Base-by-base conservation (phyloP, 2,888 invertebrate genomes). In the Parnassius glacialis region DNA sequence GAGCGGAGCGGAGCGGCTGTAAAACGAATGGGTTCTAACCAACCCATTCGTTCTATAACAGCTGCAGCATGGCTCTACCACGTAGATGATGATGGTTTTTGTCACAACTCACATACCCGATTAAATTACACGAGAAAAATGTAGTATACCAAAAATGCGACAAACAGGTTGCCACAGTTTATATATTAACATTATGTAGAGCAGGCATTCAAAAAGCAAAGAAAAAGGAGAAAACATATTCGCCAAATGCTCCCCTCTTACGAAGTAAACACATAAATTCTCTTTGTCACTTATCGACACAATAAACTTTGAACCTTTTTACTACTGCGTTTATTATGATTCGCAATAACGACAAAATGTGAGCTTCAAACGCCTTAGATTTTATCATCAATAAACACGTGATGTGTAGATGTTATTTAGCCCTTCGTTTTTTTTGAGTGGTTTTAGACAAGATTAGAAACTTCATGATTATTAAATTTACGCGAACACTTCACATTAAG, bases 301-400 rank as follows among this genome's bases (percentile, higher is more conserved):
- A 62, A 58, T 62, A 62, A 62, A 62, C 58, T 62, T 62, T 58
- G 50, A 58, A 58, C 57, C 57, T 57, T 62, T 70, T 72, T 70
- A 71, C 65, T 67, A 65, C 65, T 60, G 64, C 65, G 69, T 71
- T 71, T 71, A 70, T 69, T 69, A 69, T 67, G 62, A 65, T 62
- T 64, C 62, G 64, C 63, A 64, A 66, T 70, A 66, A 67, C 64
- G 59, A 43, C 47, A 50, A 52, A 54, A 54, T 51, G 62, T 9
- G 58, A 45, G 50, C 50, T 53, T 57, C 53, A 62, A 58, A 50
- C 60, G 44, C 44, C 58, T 58, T 44, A 62, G 58, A 62, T 62
- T 57, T 58, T 62, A 62, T 62, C 62, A 62, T 51, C 58, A 50
- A 62, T 58, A 62, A 62, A 62, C 50, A 44, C 54, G 53, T 58